Percentiles rank a stretch among this genome's conserved stretches.
Evolutionary conservation across 2,797 vertebrate genomes (phyloP).

Genomic region (Setipinna tenuifilis): DNA sequence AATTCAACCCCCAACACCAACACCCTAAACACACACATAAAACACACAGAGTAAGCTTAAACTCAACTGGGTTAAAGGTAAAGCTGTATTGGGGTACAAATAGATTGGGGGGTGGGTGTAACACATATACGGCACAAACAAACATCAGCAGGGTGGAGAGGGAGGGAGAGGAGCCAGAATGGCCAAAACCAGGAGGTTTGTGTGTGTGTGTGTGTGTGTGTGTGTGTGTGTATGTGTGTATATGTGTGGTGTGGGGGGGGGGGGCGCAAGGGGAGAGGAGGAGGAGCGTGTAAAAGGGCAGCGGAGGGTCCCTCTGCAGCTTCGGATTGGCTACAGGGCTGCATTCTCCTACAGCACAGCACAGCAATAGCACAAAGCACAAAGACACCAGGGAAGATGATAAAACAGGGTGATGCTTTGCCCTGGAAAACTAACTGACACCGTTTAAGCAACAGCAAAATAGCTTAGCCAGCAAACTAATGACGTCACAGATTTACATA

Average conservation of each 20-base stretch:
- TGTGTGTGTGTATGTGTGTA: too few species aligned
- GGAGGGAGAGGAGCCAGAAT: constrained; percentile 35
- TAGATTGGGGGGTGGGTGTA: background rate
- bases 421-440: too few species aligned
- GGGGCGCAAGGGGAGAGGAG: constrained; percentile 25
- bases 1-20: too few species aligned
- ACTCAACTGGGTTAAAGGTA: constrained; percentile 66
- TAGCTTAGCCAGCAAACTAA: too few species aligned
- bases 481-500: too few species aligned
- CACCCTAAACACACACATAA: background rate
- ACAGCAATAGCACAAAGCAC: constrained; percentile 7
- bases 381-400: background rate
- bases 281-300: background rate
- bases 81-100: constrained; percentile 37
- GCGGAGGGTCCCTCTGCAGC: background rate
- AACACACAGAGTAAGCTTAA: constrained; percentile 3
- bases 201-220: too few species aligned
- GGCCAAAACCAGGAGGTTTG: constrained; percentile 19
- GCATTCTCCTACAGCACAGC: constrained; percentile 10
- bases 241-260: constrained; percentile 28
- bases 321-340: background rate
- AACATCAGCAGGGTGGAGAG: constrained; percentile 16
- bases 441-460: too few species aligned
- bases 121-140: background rate
- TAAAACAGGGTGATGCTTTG: too few species aligned